A percentile compares a stretch with the other conserved stretches of the same genome.
phyloP scores from a whole-genome alignment of 2,888 invertebrate species.

The Chrysotoxum bicinctum region DNA sequence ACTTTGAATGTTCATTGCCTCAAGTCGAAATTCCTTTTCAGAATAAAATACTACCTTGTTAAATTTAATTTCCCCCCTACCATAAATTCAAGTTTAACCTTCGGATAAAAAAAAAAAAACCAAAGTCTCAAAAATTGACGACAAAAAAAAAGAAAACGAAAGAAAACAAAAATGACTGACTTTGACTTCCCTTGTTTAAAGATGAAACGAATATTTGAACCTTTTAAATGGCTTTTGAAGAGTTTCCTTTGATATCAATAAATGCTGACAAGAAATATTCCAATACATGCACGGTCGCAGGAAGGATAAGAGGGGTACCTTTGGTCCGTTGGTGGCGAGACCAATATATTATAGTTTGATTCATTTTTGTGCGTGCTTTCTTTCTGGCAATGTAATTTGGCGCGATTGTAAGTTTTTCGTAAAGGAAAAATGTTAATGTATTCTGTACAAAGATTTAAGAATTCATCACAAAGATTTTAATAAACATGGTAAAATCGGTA shows the following conservation, averaged over 20 bases:
- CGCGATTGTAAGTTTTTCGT: no score
- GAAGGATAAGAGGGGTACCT: not conserved
- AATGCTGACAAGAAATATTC: not conserved
- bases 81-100: not conserved
- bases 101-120: not conserved
- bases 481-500: no score
- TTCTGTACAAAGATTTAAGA: no score
- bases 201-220: not conserved
- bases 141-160: not conserved
- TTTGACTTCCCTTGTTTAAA: not conserved
- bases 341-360: no score
- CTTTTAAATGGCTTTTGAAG: not conserved
- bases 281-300: not conserved
- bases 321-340: no score
- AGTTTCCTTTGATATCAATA: not conserved
- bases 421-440: no score
- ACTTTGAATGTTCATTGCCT: not conserved
- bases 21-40: not conserved
- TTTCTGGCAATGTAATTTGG: no score
- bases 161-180: not conserved
- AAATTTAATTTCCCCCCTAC: not conserved
- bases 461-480: no score
- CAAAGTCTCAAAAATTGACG: not conserved
- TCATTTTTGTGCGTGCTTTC: no score
- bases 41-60: not conserved